Percentiles rank a stretch among this genome's conserved stretches.
These are phyloP conservation scores for Stichopus horrens DNA, from an alignment of 53 echinoderm and acorn worm species.

Conservation along the genomic window DNA sequence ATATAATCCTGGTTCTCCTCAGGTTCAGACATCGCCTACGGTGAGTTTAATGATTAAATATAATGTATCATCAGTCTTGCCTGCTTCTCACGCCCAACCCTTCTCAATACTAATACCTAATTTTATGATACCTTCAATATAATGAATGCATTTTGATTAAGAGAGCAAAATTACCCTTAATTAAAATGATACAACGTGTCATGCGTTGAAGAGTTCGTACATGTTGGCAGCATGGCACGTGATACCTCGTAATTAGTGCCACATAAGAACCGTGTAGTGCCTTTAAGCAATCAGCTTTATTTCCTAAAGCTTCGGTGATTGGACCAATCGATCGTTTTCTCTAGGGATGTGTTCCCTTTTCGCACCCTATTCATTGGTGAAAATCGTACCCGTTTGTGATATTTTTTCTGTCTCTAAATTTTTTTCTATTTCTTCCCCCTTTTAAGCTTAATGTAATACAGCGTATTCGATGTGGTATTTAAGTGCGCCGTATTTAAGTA, in stretches of 20 bases:
- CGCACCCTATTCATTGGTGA: conserved; percentile 1
- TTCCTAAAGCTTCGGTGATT: neutral
- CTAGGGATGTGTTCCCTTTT: neutral
- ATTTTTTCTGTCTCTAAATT: neutral
- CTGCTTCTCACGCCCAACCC: conserved; percentile 24
- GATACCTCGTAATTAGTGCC: no score
- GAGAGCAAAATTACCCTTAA: neutral
- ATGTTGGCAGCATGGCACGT: no score
- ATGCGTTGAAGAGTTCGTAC: no score
- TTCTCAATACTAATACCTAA: neutral
- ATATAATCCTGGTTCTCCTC: conserved; percentile 31
- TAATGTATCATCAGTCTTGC: conserved; percentile 8
- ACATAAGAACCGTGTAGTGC: no score
- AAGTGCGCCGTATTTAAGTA: no score
- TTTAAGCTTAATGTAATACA: no score
- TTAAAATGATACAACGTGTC: no score
- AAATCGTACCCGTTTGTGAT: neutral
- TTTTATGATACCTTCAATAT: neutral
- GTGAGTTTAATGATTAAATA: neutral
- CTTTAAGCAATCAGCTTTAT: no score
- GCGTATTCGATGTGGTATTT: no score
- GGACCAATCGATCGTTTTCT: neutral
- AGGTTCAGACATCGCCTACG: conserved; percentile 38
- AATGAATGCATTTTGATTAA: neutral
- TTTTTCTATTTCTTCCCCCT: no score